A percentile compares a stretch with the other conserved stretches of the same genome.
Conservation (phyloP, 1,140 invertebrate species). For the Bombus impatiens region DNA sequence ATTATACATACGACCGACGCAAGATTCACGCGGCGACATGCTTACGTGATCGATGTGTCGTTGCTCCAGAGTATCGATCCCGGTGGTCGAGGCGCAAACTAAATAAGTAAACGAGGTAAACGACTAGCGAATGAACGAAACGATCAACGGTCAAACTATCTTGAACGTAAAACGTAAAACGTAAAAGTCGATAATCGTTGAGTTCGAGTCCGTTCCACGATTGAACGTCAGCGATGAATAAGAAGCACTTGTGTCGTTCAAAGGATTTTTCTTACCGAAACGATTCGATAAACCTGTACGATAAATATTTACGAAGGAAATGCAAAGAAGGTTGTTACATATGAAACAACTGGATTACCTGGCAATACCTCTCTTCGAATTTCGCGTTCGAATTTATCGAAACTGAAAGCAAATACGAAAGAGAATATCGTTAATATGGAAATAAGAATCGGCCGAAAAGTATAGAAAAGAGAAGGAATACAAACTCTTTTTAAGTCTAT, state of each 20-base stretch:
- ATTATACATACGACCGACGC: background rate
- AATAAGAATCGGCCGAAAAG: no score
- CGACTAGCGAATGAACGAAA: slow-evolving; percentile 2
- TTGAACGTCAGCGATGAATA: background rate
- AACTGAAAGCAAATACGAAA: no score
- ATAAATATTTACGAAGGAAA: background rate
- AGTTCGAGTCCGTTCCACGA: background rate
- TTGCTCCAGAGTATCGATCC: slow-evolving; percentile 62
- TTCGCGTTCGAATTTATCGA: no score
- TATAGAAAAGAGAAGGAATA: no score
- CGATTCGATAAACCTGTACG: background rate
- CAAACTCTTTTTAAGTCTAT: no score
- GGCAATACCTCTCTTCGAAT: no score
- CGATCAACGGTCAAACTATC: background rate
- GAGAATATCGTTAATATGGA: no score
- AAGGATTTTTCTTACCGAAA: background rate
- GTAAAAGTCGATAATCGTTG: slow-evolving; percentile 27
- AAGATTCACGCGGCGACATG: background rate
- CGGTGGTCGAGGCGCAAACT: background rate
- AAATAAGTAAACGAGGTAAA: slow-evolving; percentile 47
- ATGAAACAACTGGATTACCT: no score
- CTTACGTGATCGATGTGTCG: slow-evolving; percentile 62
- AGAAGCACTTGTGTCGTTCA: background rate
- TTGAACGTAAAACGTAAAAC: background rate
- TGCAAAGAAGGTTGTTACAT: background rate